phyloP scores from a whole-genome alignment of 2,113 vertebrate species.

The Vulpes vulpes region DNA sequence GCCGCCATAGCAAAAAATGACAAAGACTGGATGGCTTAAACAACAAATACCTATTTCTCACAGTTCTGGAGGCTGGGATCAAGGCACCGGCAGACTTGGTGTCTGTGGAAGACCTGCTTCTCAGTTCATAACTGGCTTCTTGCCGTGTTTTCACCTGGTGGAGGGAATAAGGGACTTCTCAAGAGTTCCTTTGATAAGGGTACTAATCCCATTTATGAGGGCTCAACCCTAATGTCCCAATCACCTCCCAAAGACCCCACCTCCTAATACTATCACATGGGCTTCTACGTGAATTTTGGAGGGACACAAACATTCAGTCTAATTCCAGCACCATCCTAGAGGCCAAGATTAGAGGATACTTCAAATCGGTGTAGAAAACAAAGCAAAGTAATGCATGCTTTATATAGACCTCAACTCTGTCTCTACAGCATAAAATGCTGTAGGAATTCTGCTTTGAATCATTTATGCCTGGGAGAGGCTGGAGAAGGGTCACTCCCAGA shows the following conservation, averaged over 20 bases:
- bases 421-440: no score
- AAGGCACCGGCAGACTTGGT: not conserved
- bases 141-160: not conserved
- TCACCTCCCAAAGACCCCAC: not conserved
- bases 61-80: not conserved
- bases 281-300: not conserved
- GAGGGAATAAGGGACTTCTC: not conserved
- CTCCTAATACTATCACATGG: not conserved
- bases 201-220: not conserved
- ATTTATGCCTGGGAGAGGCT: not conserved
- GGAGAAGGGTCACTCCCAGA: not conserved
- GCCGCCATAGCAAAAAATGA: not conserved
- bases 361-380: not conserved
- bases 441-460: not conserved
- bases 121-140: not conserved
- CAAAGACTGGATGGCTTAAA: not conserved
- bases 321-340: not conserved
- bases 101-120: not conserved
- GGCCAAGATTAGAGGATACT: not conserved
- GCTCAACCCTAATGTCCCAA: not conserved
- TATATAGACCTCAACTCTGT: not conserved
- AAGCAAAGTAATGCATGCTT: not conserved
- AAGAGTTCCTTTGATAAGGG: not conserved
- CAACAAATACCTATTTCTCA: not conserved
- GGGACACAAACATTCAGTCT: not conserved